Conservation (phyloP, 1,140 invertebrate genomes). For the Danaus melanippus region DNA sequence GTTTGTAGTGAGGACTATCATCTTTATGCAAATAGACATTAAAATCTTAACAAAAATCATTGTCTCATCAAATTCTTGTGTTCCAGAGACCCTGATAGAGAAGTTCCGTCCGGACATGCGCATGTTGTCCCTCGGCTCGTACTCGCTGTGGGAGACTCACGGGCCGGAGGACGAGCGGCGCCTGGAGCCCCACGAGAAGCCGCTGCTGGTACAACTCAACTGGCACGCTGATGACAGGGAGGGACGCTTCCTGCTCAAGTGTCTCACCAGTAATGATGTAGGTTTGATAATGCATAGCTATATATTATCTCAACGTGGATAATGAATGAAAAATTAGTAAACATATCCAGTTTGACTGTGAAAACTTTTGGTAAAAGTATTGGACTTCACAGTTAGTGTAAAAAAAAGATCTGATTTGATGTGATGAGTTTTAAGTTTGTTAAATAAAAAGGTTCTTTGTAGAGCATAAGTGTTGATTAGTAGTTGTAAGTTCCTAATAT, state of each 20-base stretch:
- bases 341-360: no score
- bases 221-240: conserved; percentile 99
- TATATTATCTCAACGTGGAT: no score
- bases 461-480: no score
- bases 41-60: no score
- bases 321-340: no score
- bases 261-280: conserved; percentile 51
- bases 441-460: no score
- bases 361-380: no score
- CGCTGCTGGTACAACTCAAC: conserved; percentile 97
- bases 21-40: neutral
- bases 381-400: no score
- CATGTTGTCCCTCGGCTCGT: conserved; percentile 96
- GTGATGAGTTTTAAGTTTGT: no score
- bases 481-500: no score
- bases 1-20: neutral
- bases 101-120: conserved; percentile 99
- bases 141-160: conserved; percentile 97
- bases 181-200: conserved; percentile 91
- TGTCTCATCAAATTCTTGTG: neutral
- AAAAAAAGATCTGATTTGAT: no score
- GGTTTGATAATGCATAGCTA: no score
- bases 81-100: conserved; percentile 90
- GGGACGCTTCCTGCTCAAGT: conserved; percentile 93
- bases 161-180: conserved; percentile 96